Percentiles rank a stretch among this genome's conserved stretches.
Conservation (phyloP, 2,888 invertebrate species). For the Calliopum simillimum region DNA sequence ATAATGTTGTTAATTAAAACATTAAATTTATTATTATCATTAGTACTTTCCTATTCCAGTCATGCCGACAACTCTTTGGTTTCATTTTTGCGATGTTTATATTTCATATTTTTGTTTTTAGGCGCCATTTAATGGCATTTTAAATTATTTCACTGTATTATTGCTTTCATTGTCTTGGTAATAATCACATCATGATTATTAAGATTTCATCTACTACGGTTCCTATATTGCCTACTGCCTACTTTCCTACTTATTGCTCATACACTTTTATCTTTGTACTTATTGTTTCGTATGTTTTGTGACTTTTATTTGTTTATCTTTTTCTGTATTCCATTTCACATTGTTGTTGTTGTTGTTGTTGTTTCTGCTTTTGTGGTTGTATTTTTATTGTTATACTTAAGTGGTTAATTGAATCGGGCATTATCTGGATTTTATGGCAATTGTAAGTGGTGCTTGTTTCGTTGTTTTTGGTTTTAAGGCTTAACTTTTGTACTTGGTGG, state of each 20-base stretch:
- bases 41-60: no score
- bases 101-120: background rate
- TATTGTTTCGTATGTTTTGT: background rate
- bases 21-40: no score
- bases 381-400: background rate
- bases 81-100: background rate
- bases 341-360: background rate
- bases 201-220: background rate
- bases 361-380: background rate
- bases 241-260: no score
- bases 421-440: background rate
- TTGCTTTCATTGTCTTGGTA: background rate
- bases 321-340: background rate
- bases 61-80: no score
- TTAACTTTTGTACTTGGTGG: no score
- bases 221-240: no score
- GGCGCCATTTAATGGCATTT: conserved; percentile 2
- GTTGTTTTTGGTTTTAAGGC: no score
- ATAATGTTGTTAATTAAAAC: no score
- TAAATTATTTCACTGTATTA: background rate
- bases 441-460: no score
- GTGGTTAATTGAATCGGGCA: conserved; percentile 11
- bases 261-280: background rate
- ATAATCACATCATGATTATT: conserved; percentile 13
- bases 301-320: background rate